phyloP scores from a whole-genome alignment of 2,888 invertebrate genomes.

The Philaethria dido region DNA sequence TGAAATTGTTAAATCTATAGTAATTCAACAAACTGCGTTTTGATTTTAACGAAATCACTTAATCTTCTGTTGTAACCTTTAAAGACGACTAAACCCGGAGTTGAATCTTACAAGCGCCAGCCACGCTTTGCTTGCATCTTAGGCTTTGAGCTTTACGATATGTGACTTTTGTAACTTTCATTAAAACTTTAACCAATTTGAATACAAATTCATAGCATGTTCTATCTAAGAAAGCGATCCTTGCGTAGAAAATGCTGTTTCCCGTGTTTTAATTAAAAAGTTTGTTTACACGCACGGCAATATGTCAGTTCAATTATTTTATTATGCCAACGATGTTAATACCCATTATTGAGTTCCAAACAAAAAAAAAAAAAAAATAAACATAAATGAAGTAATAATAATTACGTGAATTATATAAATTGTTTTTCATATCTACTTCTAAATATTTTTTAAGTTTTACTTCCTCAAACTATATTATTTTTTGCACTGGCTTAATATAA shows the following conservation, averaged over 20 bases:
- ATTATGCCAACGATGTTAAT: too few species aligned
- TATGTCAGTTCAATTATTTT: not conserved
- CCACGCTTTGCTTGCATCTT: constrained; percentile 12
- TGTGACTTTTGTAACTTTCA: constrained; percentile 18
- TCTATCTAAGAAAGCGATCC: not conserved
- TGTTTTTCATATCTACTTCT: too few species aligned
- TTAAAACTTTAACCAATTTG: constrained; percentile 14
- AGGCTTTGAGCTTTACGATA: constrained; percentile 12
- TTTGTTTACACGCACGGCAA: not conserved
- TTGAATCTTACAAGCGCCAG: constrained; percentile 3
- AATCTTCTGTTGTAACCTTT: not conserved
- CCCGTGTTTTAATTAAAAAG: not conserved
- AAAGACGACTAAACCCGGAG: constrained; percentile 2
- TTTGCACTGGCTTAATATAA: too few species aligned
- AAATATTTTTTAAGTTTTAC: too few species aligned
- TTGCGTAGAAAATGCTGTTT: not conserved
- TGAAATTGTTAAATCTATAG: too few species aligned
- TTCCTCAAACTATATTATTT: too few species aligned
- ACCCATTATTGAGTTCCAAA: too few species aligned
- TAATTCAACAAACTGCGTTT: not conserved
- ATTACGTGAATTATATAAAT: too few species aligned
- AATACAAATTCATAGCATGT: constrained; percentile 10
- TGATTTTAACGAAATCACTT: not conserved
- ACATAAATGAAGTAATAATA: too few species aligned
- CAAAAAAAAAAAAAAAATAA: too few species aligned